A percentile compares a stretch with the other conserved stretches of the same genome.
phyloP scores from a whole-genome alignment of 2,797 vertebrate species.

The Epinephelus coioides region DNA sequence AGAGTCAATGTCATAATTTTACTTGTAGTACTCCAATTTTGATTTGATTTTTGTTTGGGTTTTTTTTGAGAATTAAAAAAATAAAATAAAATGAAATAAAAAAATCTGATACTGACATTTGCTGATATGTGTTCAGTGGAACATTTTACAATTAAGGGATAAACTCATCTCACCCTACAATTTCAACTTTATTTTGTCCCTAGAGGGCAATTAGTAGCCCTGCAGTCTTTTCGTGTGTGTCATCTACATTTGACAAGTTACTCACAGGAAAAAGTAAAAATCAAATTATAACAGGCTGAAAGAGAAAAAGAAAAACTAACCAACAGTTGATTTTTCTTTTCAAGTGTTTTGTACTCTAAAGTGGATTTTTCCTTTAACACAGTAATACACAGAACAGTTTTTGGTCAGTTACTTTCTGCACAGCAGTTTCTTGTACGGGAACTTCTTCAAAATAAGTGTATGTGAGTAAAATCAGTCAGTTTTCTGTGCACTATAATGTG shows the following conservation, averaged over 20 bases:
- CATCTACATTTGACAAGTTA: not conserved
- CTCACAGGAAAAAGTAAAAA: not conserved
- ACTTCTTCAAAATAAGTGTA: not conserved
- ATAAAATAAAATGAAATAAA: too few relatives aligned
- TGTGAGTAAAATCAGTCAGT: constrained; percentile 8
- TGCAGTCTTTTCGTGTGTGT: too few relatives aligned
- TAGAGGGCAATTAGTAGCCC: too few relatives aligned
- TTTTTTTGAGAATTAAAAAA: too few relatives aligned
- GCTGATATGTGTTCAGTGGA: too few relatives aligned
- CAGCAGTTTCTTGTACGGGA: constrained; percentile 10
- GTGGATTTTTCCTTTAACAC: constrained; percentile 45
- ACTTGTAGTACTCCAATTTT: not conserved
- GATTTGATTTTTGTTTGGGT: not conserved
- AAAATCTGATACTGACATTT: too few relatives aligned
- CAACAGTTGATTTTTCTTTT: not conserved
- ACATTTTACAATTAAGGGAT: too few relatives aligned
- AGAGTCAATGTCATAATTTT: not conserved
- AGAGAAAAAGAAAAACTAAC: not conserved
- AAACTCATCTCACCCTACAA: too few relatives aligned
- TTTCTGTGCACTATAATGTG: not conserved
- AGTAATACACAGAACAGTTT: constrained; percentile 16
- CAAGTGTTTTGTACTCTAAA: constrained; percentile 1
- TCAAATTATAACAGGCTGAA: not conserved
- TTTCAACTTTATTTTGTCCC: too few relatives aligned
- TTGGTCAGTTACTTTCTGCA: constrained; percentile 34